Evolutionary conservation across 1,140 invertebrate genomes (phyloP).

Genomic region (Mesaphorura yosii): DNA sequence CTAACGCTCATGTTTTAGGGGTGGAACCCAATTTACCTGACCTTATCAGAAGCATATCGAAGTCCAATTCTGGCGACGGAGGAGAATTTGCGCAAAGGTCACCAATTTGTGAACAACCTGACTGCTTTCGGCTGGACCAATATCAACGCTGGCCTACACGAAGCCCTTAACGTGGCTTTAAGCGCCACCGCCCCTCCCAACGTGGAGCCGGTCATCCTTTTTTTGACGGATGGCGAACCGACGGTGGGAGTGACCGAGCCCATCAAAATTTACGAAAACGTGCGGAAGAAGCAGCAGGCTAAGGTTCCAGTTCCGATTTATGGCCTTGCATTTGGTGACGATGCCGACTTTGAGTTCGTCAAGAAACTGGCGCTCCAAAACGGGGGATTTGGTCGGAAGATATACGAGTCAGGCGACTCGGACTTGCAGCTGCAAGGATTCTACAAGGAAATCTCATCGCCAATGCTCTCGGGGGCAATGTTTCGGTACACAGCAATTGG

Average conservation of each 20-base stretch:
- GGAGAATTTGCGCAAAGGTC: slow-evolving; percentile 46
- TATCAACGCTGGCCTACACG: slow-evolving; percentile 48
- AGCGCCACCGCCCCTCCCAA: slow-evolving; percentile 13
- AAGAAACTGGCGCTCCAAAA: slow-evolving; percentile 52
- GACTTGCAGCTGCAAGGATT: slow-evolving; percentile 55
- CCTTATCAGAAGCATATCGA: too few species aligned
- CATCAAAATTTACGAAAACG: slow-evolving; percentile 37
- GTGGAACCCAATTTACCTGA: too few species aligned
- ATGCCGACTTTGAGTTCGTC: slow-evolving; percentile 52
- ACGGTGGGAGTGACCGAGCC: slow-evolving; percentile 47
- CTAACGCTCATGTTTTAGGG: too few species aligned
- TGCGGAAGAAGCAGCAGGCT: not conserved
- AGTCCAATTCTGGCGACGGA: slow-evolving; percentile 36
- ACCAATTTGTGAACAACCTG: slow-evolving; percentile 43
- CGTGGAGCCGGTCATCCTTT: slow-evolving; percentile 53
- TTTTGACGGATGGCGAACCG: slow-evolving; percentile 61
- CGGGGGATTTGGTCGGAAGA: slow-evolving; percentile 53
- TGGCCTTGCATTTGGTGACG: slow-evolving; percentile 55
- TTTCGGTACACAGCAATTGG: slow-evolving; percentile 47
- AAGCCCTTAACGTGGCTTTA: slow-evolving; percentile 42
- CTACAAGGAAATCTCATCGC: slow-evolving; percentile 56
- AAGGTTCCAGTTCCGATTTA: slow-evolving; percentile 46
- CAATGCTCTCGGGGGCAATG: slow-evolving; percentile 51
- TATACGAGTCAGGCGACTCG: slow-evolving; percentile 58
- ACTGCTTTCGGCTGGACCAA: slow-evolving; percentile 49